These are phyloP conservation scores for Lepus townsendii DNA, from an alignment of 2,797 vertebrate species.

Conservation along the genomic window DNA sequence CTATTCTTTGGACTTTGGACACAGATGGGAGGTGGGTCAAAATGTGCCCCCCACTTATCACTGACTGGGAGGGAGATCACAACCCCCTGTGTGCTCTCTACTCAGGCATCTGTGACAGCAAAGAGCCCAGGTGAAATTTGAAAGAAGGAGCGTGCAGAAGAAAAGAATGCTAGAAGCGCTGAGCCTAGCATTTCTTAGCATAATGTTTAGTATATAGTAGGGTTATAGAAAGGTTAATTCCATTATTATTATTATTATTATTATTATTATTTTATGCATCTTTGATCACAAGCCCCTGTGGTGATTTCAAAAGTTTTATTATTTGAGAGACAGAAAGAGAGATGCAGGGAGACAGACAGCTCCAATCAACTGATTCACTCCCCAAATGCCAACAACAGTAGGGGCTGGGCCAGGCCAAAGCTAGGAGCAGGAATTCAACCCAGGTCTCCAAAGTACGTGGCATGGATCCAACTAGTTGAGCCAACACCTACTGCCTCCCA, in stretches of 20 bases:
- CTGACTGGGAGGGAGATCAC: constrained; percentile 40
- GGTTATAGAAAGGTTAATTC: background rate
- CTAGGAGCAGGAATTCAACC: too few relatives aligned
- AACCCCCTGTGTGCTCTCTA: background rate
- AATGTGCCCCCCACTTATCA: constrained; percentile 56
- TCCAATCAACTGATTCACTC: too few relatives aligned
- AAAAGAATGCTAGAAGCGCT: background rate
- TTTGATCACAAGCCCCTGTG: constrained; percentile 14
- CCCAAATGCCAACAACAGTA: too few relatives aligned
- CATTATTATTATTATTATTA: background rate
- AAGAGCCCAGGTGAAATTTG: constrained; percentile 10
- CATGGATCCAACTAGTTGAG: too few relatives aligned
- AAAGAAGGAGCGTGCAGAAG: background rate
- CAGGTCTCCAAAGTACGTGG: too few relatives aligned
- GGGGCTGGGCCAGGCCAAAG: too few relatives aligned
- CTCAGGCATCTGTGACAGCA: constrained; percentile 38
- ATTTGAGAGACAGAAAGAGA: too few relatives aligned
- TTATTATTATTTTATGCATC: background rate
- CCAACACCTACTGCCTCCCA: too few relatives aligned
- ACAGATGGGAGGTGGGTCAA: constrained; percentile 67
- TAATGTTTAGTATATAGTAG: background rate
- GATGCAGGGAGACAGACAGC: too few relatives aligned
- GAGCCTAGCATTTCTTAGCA: background rate
- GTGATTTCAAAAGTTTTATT: too few relatives aligned
- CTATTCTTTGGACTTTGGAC: constrained; percentile 50